Evolutionary conservation across 2,113 vertebrate species (phyloP).

Genomic region (Copsychus sechellarum): DNA sequence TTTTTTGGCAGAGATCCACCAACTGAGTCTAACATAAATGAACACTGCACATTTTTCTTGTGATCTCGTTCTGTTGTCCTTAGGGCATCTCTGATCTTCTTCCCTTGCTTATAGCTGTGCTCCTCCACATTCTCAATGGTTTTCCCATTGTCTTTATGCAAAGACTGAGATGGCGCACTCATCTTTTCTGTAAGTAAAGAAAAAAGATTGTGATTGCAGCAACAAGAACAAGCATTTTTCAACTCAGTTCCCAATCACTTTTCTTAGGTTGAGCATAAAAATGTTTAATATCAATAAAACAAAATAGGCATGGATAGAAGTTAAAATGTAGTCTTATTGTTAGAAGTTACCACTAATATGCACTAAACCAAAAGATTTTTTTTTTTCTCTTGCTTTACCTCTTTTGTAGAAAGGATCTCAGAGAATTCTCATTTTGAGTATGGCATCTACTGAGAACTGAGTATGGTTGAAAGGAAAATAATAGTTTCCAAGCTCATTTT

Average conservation of each 20-base stretch:
- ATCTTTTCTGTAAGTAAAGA: slow-evolving; percentile 76
- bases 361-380: background rate
- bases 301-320: background rate
- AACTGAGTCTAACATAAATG: slow-evolving; percentile 90
- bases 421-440: background rate
- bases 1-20: slow-evolving; percentile 84
- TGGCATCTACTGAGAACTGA: background rate
- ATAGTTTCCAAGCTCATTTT: background rate
- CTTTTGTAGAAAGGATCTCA: background rate
- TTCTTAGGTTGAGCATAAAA: background rate
- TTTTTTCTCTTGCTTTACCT: background rate
- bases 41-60: slow-evolving; percentile 91
- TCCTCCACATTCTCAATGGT: slow-evolving; percentile 80
- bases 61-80: slow-evolving; percentile 90
- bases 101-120: slow-evolving; percentile 88
- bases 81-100: slow-evolving; percentile 84
- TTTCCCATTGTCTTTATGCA: slow-evolving; percentile 78
- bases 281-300: background rate
- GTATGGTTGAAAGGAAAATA: background rate
- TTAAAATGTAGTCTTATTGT: background rate
- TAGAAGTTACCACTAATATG: background rate
- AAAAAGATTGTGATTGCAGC: background rate
- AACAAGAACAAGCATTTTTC: background rate
- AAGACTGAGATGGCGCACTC: slow-evolving; percentile 68
- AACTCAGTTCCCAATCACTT: background rate